phyloP scores from a whole-genome alignment of 2,113 vertebrate species.

The Leiothrix lutea region DNA sequence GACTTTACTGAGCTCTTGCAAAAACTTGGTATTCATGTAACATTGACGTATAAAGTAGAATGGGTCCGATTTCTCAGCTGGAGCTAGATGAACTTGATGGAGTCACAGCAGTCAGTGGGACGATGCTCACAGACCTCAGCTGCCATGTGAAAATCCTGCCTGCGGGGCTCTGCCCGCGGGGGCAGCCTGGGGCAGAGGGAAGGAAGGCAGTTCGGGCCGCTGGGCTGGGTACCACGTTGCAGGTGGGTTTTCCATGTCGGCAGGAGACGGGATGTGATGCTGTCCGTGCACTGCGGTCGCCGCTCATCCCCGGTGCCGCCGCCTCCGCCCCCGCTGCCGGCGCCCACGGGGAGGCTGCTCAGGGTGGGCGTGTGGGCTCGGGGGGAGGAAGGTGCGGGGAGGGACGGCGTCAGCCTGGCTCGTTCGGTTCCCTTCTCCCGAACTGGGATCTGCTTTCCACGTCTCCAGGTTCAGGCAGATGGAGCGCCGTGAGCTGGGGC shows the following conservation, averaged over 20 bases:
- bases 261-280: neutral
- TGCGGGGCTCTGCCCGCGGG: neutral
- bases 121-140: slow-evolving; percentile 11
- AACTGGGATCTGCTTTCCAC: neutral
- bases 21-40: slow-evolving; percentile 55
- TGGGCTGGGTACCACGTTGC: neutral
- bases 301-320: neutral
- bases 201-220: neutral
- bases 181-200: neutral
- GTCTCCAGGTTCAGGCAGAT: neutral
- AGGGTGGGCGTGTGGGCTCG: neutral
- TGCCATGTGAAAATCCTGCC: neutral
- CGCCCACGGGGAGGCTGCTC: neutral
- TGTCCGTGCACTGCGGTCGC: neutral
- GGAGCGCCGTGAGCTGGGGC: neutral
- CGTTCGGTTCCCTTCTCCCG: neutral
- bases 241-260: neutral
- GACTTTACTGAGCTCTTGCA: slow-evolving; percentile 63
- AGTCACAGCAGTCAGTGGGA: slow-evolving; percentile 11
- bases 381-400: neutral
- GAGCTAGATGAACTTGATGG: slow-evolving; percentile 35
- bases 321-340: fast-evolving
- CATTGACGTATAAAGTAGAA: slow-evolving; percentile 45
- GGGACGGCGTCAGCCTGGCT: neutral
- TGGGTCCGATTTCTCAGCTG: slow-evolving; percentile 42